Conservation (phyloP, 2,888 invertebrate genomes). For the Campoplex nolae region DNA sequence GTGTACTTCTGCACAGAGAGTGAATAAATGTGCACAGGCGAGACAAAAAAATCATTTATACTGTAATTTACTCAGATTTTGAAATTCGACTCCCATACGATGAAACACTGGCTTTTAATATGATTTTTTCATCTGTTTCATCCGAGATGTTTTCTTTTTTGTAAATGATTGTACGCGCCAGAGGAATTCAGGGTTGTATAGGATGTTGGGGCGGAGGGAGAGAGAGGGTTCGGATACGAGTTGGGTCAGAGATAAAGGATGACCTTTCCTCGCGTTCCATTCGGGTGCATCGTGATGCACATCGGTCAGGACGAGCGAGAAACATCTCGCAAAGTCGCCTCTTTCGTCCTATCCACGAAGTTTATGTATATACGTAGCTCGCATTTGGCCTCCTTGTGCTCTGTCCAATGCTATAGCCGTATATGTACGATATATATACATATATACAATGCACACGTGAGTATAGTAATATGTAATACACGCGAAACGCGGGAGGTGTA, state of each 20-base stretch:
- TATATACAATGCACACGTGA: conserved; percentile 42
- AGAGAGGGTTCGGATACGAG: conserved; percentile 45
- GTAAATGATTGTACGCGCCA: conserved; percentile 41
- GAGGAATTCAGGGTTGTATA: conserved; percentile 37
- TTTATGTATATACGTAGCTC: conserved; percentile 6
- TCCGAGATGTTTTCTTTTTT: conserved; percentile 8
- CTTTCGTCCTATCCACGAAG: conserved; percentile 33
- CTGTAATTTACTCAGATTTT: neutral
- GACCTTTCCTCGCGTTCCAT: conserved; percentile 74
- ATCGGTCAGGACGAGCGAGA: conserved; percentile 72
- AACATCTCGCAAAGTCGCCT: conserved; percentile 65
- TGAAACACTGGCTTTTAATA: neutral
- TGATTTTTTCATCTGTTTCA: neutral
- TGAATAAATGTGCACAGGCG: neutral
- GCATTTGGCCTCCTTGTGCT: conserved; percentile 24
- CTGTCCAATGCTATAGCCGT: conserved; percentile 23
- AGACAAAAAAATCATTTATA: neutral
- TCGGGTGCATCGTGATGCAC: conserved; percentile 73
- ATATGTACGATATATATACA: conserved; percentile 37
- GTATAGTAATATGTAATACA: conserved; percentile 43
- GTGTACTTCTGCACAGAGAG: neutral
- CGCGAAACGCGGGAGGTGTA: conserved; percentile 71
- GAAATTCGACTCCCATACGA: neutral
- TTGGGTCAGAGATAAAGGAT: conserved; percentile 72
- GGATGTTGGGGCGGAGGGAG: conserved; percentile 4